phyloP scores from a whole-genome alignment of 1,140 invertebrate genomes.

The Ceratoteleas bidentatus region DNA sequence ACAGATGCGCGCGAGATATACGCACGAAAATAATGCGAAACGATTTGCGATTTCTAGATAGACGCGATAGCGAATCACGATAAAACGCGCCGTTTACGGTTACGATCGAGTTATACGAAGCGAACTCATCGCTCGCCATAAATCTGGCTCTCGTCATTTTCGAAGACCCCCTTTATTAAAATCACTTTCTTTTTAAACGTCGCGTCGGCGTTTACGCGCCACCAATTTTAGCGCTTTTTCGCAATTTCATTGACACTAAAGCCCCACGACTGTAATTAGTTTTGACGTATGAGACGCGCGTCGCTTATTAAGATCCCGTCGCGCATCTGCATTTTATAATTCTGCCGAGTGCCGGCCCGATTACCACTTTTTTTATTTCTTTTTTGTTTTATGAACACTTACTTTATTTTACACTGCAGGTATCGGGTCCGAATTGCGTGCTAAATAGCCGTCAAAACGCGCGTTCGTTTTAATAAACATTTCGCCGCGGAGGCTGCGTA shows the following conservation, averaged over 20 bases:
- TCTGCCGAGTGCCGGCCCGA: conserved; percentile 41
- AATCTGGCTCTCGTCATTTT: conserved; percentile 66
- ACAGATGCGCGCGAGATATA: conserved; percentile 17
- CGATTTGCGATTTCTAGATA: conserved; percentile 63
- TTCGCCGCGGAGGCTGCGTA: conserved; percentile 26
- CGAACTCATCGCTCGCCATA: conserved; percentile 59
- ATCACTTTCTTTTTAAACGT: conserved; percentile 52
- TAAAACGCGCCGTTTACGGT: conserved; percentile 66
- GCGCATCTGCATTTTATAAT: conserved; percentile 63
- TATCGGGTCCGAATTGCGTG: conserved; percentile 47
- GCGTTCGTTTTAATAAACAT: conserved; percentile 59
- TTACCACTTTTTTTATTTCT: conserved; percentile 47
- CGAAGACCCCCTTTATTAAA: conserved; percentile 63
- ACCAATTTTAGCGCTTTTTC: conserved; percentile 53
- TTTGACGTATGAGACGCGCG: conserved; percentile 50
- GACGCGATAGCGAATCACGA: conserved; percentile 59
- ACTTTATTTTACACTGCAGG: conserved; percentile 38
- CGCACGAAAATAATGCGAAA: conserved; percentile 39
- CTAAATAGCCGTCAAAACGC: conserved; percentile 51
- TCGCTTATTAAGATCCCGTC: conserved; percentile 51
- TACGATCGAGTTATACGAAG: conserved; percentile 66
- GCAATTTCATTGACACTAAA: conserved; percentile 54
- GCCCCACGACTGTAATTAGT: conserved; percentile 54
- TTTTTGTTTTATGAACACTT: conserved; percentile 56
- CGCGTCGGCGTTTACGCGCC: conserved; percentile 39